phyloP scores from a whole-genome alignment of 2,113 vertebrate species.

The Chiloscyllium plagiosum region DNA sequence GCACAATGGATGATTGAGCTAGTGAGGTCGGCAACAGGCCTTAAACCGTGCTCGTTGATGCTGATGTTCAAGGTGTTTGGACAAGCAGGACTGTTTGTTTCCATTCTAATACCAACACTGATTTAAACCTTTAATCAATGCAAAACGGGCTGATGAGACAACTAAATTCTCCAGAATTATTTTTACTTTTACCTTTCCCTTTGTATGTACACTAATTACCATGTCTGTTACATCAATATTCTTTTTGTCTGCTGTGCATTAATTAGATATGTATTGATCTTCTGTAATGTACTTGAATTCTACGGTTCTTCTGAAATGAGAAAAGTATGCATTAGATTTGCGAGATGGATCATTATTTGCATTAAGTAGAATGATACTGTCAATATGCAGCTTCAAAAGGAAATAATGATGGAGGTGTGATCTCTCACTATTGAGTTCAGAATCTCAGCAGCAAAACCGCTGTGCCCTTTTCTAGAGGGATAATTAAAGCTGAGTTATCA shows the following conservation, averaged over 20 bases:
- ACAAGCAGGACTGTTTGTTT: not conserved
- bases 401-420: not conserved
- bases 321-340: not conserved
- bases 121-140: not conserved
- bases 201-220: not conserved
- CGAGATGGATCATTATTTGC: not conserved
- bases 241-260: not conserved
- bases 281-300: not conserved
- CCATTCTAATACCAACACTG: not conserved
- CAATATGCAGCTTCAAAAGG: not conserved
- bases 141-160: not conserved
- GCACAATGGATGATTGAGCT: not conserved
- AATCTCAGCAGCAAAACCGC: not conserved
- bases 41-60: not conserved
- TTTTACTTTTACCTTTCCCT: not conserved
- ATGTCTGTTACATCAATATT: not conserved
- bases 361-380: not conserved
- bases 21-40: not conserved
- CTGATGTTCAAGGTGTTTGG: not conserved
- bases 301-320: not conserved
- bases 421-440: not conserved
- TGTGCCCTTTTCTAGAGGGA: not conserved
- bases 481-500: not conserved
- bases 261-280: conserved; percentile 6
- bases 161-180: not conserved